These are phyloP conservation scores for Creontiades dilutus DNA, from an alignment of 2,888 invertebrate species.

Conservation along the genomic window DNA sequence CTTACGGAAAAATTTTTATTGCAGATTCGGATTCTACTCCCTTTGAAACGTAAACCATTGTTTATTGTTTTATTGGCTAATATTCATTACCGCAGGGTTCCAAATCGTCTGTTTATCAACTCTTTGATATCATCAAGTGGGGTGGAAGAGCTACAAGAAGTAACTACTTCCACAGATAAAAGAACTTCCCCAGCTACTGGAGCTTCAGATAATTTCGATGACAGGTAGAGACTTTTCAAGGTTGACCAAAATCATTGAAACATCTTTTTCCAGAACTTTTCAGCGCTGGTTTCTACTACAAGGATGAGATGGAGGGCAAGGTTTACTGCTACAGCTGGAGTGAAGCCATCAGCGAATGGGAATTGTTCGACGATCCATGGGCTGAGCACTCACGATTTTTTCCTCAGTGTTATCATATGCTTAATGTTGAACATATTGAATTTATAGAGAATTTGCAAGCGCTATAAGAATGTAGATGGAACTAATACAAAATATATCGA, in stretches of 20 bases:
- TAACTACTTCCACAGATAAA: too few relatives aligned
- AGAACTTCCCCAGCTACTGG: too few relatives aligned
- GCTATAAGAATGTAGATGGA: too few relatives aligned
- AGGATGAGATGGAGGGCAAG: not conserved
- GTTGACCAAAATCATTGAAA: not conserved
- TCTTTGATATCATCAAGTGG: too few relatives aligned
- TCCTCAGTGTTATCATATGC: not conserved
- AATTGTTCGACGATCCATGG: not conserved
- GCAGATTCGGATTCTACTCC: too few relatives aligned
- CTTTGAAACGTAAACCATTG: too few relatives aligned
- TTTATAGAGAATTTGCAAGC: not conserved
- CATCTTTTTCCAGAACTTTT: conserved; percentile 18
- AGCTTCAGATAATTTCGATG: not conserved
- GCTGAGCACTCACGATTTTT: not conserved
- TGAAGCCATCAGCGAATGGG: not conserved
- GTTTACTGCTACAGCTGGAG: not conserved
- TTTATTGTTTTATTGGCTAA: too few relatives aligned
- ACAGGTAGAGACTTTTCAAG: not conserved
- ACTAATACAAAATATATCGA: too few relatives aligned
- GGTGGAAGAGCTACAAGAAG: too few relatives aligned
- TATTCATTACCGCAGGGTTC: not conserved
- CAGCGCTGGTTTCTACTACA: not conserved
- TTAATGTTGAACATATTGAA: not conserved
- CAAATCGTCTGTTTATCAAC: too few relatives aligned
- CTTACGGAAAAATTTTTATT: too few relatives aligned